Evolutionary conservation across 2,888 invertebrate species (phyloP), one percentile per base, ranked within the genome.

Genomic region (Nyleta sp.): DNA sequence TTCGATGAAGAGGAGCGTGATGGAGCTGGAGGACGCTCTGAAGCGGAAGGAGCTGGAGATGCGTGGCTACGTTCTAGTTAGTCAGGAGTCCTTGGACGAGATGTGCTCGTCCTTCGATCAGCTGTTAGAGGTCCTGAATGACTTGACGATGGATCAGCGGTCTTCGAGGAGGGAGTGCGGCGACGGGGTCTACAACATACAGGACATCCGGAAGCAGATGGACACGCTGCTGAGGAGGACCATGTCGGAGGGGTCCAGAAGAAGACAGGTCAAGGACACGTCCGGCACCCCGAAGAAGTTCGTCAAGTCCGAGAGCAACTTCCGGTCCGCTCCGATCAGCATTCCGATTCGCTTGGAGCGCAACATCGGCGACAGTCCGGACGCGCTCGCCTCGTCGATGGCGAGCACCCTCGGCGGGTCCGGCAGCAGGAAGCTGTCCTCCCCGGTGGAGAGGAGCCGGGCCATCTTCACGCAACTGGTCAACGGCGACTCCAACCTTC

Each of bases 401-500:
- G 60, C 60, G 2, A 52, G 7, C 11, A 53, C 55, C 11, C 7
- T 15, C 8, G 24, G 65, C 71, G 72, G 59, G 11, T 46, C 62
- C 78, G 44, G 70, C 70, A 80, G 80, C 48, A 40, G 78, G 8
- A 44, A 65, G 46, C 4, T 64, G 2, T 35, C 59, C n/a, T 24
- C 64, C 6, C 48, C 72, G 11, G 31, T 59, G 8, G 62, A 77
- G 33, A 80, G 87, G 2, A 89, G 88, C 2, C 84, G 88, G n/a
- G 86, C 85, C 2, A 83, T 90, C n/a, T 90, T 90, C 73, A 83
- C 86, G 2, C 84, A 84, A 42, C 83, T 90, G 40, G 67, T 90
- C 24, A 87, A 84, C n/a, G 85, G 87, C 7, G 85, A 86, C 3
- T 42, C 86, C 15, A 28, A 80, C 7, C 48, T 87, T 3, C 80